These are phyloP conservation scores for Parasteatoda tepidariorum DNA, from an alignment of 1,140 invertebrate species.

Conservation along the genomic window DNA sequence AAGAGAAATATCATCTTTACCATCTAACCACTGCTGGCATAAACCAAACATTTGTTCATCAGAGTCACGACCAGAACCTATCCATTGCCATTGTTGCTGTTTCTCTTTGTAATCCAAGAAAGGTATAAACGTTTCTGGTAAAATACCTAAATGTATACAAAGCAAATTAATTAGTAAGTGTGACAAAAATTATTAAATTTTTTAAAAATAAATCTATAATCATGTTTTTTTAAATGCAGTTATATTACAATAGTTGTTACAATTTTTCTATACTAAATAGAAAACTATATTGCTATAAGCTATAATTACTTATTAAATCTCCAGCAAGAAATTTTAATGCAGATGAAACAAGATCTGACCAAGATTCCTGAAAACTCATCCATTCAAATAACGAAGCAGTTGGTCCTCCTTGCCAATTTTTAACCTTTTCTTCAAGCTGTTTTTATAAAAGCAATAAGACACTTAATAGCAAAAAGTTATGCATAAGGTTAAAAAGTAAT, in stretches of 20 bases:
- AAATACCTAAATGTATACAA: slow-evolving; percentile 74
- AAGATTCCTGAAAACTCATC: slow-evolving; percentile 78
- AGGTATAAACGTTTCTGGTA: slow-evolving; percentile 90
- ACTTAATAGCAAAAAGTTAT: too few species aligned
- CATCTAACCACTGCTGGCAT: slow-evolving; percentile 81
- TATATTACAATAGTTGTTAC: neutral
- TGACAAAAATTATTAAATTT: neutral
- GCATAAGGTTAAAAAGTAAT: too few species aligned
- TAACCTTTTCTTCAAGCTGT: slow-evolving; percentile 80
- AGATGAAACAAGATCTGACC: slow-evolving; percentile 81
- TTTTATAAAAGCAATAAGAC: slow-evolving; percentile 39
- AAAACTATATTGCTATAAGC: neutral
- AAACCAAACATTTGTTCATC: slow-evolving; percentile 81
- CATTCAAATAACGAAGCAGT: slow-evolving; percentile 86
- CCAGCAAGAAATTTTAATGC: slow-evolving; percentile 89
- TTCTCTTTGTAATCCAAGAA: slow-evolving; percentile 89
- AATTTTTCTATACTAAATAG: neutral
- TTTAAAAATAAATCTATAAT: neutral
- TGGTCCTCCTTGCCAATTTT: slow-evolving; percentile 83
- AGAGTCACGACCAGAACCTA: slow-evolving; percentile 91
- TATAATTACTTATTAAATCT: slow-evolving; percentile 76
- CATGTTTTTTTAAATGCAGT: neutral
- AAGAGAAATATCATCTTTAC: slow-evolving; percentile 69
- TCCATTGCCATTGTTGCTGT: slow-evolving; percentile 86
- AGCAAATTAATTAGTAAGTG: too few species aligned